Conservation (phyloP, 1,140 invertebrate genomes). For the Lithobius niger region DNA sequence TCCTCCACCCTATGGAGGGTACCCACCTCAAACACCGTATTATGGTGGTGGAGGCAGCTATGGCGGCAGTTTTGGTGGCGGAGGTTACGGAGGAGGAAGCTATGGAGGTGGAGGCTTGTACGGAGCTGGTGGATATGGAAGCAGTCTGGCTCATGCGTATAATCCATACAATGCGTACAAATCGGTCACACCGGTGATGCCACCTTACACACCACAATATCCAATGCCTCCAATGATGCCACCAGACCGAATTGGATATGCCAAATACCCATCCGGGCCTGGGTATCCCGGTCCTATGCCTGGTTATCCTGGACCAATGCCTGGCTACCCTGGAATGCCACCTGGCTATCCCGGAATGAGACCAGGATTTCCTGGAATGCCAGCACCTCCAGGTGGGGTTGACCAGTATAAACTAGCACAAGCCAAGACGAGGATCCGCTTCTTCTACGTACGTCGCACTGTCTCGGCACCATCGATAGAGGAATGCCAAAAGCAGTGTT, state of each 20-base stretch:
- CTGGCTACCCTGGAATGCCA: background rate
- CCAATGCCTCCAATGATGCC: background rate
- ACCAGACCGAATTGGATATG: background rate
- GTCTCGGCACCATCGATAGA: slow-evolving; percentile 53
- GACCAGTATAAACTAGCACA: slow-evolving; percentile 38
- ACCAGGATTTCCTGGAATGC: background rate
- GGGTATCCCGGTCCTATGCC: background rate
- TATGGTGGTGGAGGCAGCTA: background rate
- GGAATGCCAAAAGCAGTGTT: slow-evolving; percentile 67
- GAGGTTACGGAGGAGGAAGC: background rate
- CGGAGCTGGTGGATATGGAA: slow-evolving; percentile 2
- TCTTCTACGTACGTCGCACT: slow-evolving; percentile 59
- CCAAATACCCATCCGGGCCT: background rate
- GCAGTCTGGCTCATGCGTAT: slow-evolving; percentile 17
- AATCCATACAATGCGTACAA: slow-evolving; percentile 3
- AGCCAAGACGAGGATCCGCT: slow-evolving; percentile 53
- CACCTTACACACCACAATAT: background rate
- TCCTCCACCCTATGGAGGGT: background rate
- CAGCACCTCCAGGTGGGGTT: background rate
- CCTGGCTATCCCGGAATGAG: background rate
- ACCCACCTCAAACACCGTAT: slow-evolving; percentile 9
- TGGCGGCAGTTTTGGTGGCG: too few relatives aligned
- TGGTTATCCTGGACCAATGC: background rate
- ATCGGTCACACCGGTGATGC: background rate
- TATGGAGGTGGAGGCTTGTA: background rate